Evolutionary conservation across 1,140 invertebrate genomes (phyloP).

Genomic region (Drosophila kanapiae): DNA sequence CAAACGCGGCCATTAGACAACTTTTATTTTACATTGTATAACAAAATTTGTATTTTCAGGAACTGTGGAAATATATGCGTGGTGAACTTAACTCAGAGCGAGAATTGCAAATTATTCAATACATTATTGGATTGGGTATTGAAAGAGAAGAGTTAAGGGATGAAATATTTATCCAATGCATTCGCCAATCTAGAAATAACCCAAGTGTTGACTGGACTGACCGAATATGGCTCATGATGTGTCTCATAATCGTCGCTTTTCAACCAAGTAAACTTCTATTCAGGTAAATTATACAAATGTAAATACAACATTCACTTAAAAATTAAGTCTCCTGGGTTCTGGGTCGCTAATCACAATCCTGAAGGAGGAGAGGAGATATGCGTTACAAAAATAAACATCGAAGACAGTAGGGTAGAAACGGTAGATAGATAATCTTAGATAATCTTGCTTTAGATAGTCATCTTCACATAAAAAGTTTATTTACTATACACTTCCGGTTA

Average conservation of each 20-base stretch:
- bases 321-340: too few relatives aligned
- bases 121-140: conserved; percentile 93
- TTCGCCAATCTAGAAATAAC: conserved; percentile 94
- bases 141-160: conserved; percentile 95
- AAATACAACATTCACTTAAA: background rate
- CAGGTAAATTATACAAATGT: conserved; percentile 85
- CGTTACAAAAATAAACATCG: too few relatives aligned
- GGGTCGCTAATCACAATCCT: too few relatives aligned
- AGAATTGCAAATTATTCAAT: conserved; percentile 93
- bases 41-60: conserved; percentile 86
- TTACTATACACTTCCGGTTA: too few relatives aligned
- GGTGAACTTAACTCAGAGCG: conserved; percentile 94
- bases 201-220: conserved; percentile 92
- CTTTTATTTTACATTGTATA: too few relatives aligned
- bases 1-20: too few relatives aligned
- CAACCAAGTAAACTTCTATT: conserved; percentile 94
- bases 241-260: conserved; percentile 95
- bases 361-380: too few relatives aligned
- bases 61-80: conserved; percentile 94
- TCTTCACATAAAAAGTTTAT: too few relatives aligned
- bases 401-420: too few relatives aligned
- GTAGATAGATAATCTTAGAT: too few relatives aligned
- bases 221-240: conserved; percentile 95
- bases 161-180: conserved; percentile 95
- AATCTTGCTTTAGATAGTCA: too few relatives aligned